Percentiles rank a stretch among this genome's conserved stretches.
Evolutionary conservation across 2,888 invertebrate genomes (phyloP).

Genomic region (Didymodactylos carnosus): DNA sequence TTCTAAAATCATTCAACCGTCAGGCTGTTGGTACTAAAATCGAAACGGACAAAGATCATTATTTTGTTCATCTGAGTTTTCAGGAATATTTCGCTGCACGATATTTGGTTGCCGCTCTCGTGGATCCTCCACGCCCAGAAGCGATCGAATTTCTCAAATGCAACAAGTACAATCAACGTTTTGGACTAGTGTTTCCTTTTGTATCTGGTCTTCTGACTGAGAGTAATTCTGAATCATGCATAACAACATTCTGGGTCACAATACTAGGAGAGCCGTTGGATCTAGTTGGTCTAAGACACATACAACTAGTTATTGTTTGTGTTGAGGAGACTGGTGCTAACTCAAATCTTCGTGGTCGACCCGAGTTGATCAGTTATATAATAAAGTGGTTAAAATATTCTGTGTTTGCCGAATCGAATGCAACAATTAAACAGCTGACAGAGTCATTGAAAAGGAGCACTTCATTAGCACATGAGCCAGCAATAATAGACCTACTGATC

Average conservation of each 20-base stretch:
- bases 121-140: neutral
- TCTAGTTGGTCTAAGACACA: neutral
- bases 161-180: neutral
- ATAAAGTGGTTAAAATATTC: neutral
- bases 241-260: neutral
- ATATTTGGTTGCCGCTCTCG: neutral
- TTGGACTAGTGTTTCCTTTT: neutral
- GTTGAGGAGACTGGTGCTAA: neutral
- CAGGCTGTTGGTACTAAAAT: neutral
- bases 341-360: neutral
- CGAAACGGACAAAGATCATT: neutral
- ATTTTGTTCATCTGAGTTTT: neutral
- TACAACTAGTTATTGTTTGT: neutral
- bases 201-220: neutral
- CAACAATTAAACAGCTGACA: neutral
- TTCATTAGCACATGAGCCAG: neutral
- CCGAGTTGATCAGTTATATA: neutral
- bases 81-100: neutral
- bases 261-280: neutral
- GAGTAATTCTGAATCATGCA: neutral
- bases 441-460: neutral
- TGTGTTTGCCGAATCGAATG: neutral
- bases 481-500: neutral
- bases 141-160: neutral
- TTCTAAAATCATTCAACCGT: neutral